These are phyloP conservation scores for Prunella fulvescens DNA, from an alignment of 2,113 vertebrate genomes.

Conservation along the genomic window DNA sequence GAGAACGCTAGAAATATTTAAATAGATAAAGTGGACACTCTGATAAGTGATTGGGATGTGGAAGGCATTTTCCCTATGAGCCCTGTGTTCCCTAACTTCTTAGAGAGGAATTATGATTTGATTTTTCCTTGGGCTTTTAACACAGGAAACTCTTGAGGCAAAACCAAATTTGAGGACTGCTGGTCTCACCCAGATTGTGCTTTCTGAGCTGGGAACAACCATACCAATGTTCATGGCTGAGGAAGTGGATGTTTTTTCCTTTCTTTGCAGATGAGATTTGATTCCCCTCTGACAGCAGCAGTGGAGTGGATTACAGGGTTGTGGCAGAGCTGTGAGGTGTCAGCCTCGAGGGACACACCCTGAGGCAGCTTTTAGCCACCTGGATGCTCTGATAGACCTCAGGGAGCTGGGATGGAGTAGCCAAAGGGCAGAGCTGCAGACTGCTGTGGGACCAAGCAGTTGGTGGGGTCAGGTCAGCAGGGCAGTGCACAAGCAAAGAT, in stretches of 20 bases:
- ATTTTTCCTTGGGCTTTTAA: background rate
- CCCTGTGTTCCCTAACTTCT: background rate
- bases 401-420: background rate
- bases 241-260: background rate
- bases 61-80: background rate
- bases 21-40: background rate
- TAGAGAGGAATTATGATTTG: background rate
- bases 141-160: background rate
- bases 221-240: accelerated
- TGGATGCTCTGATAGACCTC: background rate
- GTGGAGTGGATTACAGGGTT: background rate
- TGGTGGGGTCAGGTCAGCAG: background rate
- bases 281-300: background rate
- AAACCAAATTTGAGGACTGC: background rate
- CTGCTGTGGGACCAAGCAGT: background rate
- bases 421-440: background rate
- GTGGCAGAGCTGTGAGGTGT: background rate
- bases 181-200: background rate
- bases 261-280: background rate
- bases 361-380: background rate
- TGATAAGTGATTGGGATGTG: background rate
- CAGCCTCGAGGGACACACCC: background rate
- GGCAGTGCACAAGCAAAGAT: accelerated
- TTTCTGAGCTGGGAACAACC: background rate
- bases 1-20: background rate